Evolutionary conservation across 2,888 invertebrate species (phyloP).

Genomic region (Aelia acuminata): DNA sequence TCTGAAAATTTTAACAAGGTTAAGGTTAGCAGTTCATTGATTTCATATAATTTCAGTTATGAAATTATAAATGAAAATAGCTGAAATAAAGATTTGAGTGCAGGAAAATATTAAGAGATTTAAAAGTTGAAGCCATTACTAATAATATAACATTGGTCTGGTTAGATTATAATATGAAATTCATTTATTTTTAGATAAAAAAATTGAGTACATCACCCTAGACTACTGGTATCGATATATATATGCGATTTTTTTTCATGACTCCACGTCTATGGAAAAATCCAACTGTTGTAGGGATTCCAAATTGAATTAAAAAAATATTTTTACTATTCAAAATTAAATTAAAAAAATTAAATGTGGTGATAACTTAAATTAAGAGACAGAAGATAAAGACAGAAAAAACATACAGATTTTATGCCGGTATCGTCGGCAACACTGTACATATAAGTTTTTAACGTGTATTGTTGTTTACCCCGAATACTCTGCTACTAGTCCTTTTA

Average conservation of each 20-base stretch:
- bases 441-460: constrained; percentile 62
- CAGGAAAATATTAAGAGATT: not conserved
- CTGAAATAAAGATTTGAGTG: not conserved
- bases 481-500: constrained; percentile 58
- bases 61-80: not conserved
- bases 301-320: not conserved
- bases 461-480: constrained; percentile 59
- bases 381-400: not conserved
- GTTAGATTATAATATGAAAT: not conserved
- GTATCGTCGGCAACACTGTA: constrained; percentile 62
- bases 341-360: not conserved
- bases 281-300: not conserved
- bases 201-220: not conserved
- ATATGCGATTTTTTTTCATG: not conserved
- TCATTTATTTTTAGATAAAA: not conserved
- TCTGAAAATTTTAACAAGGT: not conserved
- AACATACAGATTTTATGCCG: constrained; percentile 35
- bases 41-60: not conserved
- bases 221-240: not conserved
- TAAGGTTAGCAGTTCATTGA: not conserved
- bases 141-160: not conserved
- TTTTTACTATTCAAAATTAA: not conserved
- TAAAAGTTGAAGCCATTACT: not conserved
- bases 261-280: not conserved
- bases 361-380: not conserved